Conservation (phyloP, 2,797 vertebrate genomes). For the Rousettus madagascariensis region DNA sequence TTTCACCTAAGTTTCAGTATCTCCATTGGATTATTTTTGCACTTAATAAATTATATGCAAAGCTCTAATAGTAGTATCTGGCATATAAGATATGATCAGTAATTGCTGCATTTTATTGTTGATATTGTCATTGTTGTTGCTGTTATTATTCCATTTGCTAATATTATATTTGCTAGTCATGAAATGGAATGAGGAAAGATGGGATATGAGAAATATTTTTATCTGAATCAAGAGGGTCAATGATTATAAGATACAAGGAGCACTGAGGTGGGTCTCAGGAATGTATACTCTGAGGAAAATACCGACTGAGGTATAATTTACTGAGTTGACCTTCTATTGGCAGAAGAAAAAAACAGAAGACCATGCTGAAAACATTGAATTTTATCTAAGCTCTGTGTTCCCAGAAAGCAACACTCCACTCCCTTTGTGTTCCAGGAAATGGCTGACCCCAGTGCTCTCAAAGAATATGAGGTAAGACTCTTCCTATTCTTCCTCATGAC, state of each 20-base stretch:
- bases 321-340: not conserved
- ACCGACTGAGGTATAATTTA: not conserved
- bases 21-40: not conserved
- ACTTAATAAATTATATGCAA: not conserved
- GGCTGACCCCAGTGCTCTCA: rapidly evolving
- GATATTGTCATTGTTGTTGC: not conserved
- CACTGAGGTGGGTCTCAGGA: not conserved
- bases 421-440: not conserved
- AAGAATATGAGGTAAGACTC: not conserved
- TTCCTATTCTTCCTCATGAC: not conserved
- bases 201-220: not conserved
- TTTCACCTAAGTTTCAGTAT: not conserved
- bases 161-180: not conserved
- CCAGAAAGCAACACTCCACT: not conserved
- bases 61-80: not conserved
- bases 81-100: not conserved
- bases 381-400: not conserved
- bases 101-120: not conserved
- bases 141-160: not conserved
- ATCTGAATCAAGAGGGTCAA: not conserved
- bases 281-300: not conserved
- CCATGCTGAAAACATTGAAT: not conserved
- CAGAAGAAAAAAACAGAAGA: not conserved
- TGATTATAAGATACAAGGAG: not conserved
- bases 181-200: not conserved